These are phyloP conservation scores for Leptopilina syphax DNA, from an alignment of 2,888 invertebrate species.

Conservation along the genomic window DNA sequence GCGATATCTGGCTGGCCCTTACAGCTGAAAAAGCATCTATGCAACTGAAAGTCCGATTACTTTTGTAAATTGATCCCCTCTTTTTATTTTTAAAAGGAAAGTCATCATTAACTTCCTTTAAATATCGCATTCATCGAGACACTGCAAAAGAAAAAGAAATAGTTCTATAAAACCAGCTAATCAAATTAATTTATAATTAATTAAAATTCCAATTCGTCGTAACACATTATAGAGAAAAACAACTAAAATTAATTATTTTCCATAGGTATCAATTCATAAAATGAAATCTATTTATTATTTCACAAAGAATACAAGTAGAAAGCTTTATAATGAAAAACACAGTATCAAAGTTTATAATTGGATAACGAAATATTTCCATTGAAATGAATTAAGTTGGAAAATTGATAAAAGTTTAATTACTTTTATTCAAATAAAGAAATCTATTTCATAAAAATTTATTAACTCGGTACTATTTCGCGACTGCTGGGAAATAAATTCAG, in stretches of 20 bases:
- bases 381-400: no score
- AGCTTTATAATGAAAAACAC: neutral
- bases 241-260: no score
- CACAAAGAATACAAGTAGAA: no score
- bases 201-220: neutral
- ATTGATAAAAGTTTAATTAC: no score
- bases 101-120: neutral
- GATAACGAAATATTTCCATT: no score
- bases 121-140: neutral
- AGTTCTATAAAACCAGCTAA: neutral
- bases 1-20: conserved; percentile 25
- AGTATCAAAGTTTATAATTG: neutral
- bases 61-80: conserved; percentile 9
- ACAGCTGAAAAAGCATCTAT: conserved; percentile 18
- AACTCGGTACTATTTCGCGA: no score
- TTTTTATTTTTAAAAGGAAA: neutral
- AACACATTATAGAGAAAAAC: neutral
- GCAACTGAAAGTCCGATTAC: conserved; percentile 24
- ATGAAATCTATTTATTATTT: no score
- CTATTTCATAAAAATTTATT: no score
- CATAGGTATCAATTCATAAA: no score
- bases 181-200: neutral
- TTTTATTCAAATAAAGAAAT: no score
- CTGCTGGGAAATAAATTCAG: no score
- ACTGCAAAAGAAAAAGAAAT: neutral